Base-by-base conservation (phyloP, 1,140 invertebrate species). In the Heterodera schachtii region DNA sequence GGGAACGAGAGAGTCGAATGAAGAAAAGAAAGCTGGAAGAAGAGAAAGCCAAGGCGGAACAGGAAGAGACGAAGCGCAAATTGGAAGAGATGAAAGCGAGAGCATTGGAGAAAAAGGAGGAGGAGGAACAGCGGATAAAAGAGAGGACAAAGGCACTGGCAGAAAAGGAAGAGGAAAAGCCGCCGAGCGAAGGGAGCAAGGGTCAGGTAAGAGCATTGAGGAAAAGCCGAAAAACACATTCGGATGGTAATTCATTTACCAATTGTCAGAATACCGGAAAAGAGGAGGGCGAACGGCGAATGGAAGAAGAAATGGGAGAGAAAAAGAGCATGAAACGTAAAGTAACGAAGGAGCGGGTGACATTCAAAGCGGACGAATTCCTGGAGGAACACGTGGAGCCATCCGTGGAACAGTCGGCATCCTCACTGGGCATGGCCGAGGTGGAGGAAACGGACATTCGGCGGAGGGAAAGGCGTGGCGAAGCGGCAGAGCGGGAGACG, bases 11-110 rank as follows among this genome's bases (percentile, higher is more conserved):
- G 52, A 11, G 2, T 46, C 46, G 70, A 66, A 19, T 49, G 11
- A 75, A 81, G 57, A 81, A 46, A 21, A 77, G 57, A n/a, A 81
- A 81, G 46, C 46, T 67, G 16, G 64, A 76, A 64, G 74, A 81
- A 76, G 79, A 78, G 41, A 80, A 80, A 9, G 73, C 44, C 21
- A 80, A 74, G 47, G 69, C 73, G 44, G 79, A 80, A 31, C 19
- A 52, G 52, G 46, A 77, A 60, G 43, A n/a, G 13, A 52, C 43
- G 11, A 57, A 77, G 3, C 57, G 31, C 5, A 77, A 77, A 41
- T 67, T 44, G 57, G 73, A 46, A 74, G 73, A 64, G 67, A 16
- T 49, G 49, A 31, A 70, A 73, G 44, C 43, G 2, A 64, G 78
- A 70, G 57, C 13, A 70, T 41, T 31, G 3, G 57, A 70, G 8